These are phyloP conservation scores for Notoglanidium macrostoma DNA, from an alignment of 2,797 vertebrate species.

Conservation along the genomic window DNA sequence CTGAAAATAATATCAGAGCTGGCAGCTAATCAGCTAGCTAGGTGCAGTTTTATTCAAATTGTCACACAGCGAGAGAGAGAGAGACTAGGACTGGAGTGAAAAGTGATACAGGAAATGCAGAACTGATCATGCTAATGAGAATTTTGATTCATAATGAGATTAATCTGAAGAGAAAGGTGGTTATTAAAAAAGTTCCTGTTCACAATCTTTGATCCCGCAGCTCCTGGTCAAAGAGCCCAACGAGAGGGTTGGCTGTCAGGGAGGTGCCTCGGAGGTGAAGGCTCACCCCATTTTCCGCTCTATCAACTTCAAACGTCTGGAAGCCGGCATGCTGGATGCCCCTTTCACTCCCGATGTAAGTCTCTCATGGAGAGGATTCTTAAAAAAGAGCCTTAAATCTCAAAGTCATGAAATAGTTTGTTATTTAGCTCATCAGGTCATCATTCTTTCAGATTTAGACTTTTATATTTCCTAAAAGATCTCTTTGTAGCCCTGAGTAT, in stretches of 20 bases:
- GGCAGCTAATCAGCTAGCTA: constrained; percentile 31
- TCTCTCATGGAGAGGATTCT: constrained; percentile 33
- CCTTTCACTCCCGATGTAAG: constrained; percentile 95
- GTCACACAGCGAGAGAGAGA: not conserved
- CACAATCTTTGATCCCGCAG: constrained; percentile 59
- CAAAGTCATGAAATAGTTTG: not conserved
- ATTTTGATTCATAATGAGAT: constrained; percentile 11
- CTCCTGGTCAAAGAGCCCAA: constrained; percentile 89
- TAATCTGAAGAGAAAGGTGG: not conserved
- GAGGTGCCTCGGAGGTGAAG: constrained; percentile 89
- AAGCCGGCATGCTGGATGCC: constrained; percentile 90
- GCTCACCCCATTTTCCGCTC: constrained; percentile 86
- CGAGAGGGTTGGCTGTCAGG: constrained; percentile 85
- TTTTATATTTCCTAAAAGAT: not conserved
- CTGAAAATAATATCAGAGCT: constrained; percentile 28
- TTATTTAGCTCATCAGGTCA: not conserved
- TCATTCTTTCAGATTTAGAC: not conserved
- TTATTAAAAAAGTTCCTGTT: not conserved
- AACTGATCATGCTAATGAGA: constrained; percentile 27
- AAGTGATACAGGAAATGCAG: not conserved
- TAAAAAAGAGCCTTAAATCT: too few relatives aligned
- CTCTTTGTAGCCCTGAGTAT: not conserved
- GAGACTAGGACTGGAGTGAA: not conserved
- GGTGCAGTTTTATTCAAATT: constrained; percentile 18
- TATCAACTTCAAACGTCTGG: constrained; percentile 93